Evolutionary conservation across 1,140 invertebrate species (phyloP), one percentile per base, ranked within the genome.

Genomic region (Drosophila yakuba): DNA sequence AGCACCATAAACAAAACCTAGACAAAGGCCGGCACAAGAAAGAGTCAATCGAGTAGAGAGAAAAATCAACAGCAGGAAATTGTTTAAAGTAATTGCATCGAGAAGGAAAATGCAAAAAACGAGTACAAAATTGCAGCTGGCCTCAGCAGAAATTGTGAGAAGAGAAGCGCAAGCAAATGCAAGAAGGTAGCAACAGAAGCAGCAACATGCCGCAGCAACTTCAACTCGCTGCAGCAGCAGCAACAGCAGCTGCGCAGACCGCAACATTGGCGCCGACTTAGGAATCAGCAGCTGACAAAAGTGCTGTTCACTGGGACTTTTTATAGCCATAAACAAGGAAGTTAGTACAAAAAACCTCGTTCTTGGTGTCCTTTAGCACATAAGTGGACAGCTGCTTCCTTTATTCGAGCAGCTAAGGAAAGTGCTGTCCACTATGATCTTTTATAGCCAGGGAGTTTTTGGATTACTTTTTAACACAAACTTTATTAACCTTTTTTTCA

Each of bases 81-180:
- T 85, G 77, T 77, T 84, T 85, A 80, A 84, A 84, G 85, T 84
- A 84, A 84, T 85, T 85, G 81, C 80, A 73, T 72, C 44, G 15
- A 71, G 45, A 17, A 41, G 64, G 20, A 28, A 71, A 63, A 57
- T 41, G 35, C 48, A 41, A 25, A 25, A 58, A 51, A 55, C 38
- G 45, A 39, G 23, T 58, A 69, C 47, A 66, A 48, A 79, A 59
- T 8, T 64, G 80, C 80, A 82, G 79, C 79, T 74, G 80, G 41
- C 39, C 17, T 23, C 41, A 44, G 51, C 68, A 41, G 55, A 38
- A 71, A 48, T 71, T 66, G 62, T 25, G 38, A 51, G 62, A 66
- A 66, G 41, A 68, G 62, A 66, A 64, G 56, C 35, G 36, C 32
- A 68, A 68, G 63, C 48, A 36, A 25, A 71, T 39, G 43, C 56